A percentile compares a stretch with the other conserved stretches of the same genome.
These are phyloP conservation scores for Gallinago stenura DNA, from an alignment of 2,797 vertebrate species.

Conservation along the genomic window DNA sequence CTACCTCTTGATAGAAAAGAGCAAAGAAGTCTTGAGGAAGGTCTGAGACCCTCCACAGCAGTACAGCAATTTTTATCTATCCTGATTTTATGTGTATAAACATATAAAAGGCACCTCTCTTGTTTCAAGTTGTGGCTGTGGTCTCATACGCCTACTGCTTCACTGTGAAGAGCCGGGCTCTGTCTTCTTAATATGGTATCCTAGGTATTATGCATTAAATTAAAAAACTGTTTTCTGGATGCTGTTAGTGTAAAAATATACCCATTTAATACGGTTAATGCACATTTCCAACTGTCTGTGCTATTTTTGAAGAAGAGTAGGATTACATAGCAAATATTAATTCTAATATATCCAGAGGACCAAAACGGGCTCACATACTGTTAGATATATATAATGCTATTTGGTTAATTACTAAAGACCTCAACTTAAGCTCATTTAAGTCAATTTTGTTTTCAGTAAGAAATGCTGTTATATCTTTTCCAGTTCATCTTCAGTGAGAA, in stretches of 20 bases:
- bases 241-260: not conserved
- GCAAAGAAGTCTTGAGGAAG: not conserved
- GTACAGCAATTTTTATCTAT: not conserved
- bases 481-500: not conserved
- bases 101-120: not conserved
- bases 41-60: not conserved
- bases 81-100: not conserved
- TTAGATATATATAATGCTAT: not conserved
- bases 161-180: accelerated
- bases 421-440: not conserved
- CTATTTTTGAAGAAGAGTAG: not conserved
- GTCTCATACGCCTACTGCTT: accelerated
- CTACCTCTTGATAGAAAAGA: not conserved
- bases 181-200: not conserved
- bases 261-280: not conserved
- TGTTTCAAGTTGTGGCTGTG: not conserved
- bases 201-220: not conserved
- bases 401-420: not conserved
- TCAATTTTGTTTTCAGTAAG: not conserved
- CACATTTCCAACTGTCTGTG: not conserved
- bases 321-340: not conserved
- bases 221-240: not conserved
- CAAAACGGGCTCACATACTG: not conserved
- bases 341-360: not conserved
- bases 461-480: not conserved